Conservation (phyloP, 2,113 vertebrate genomes). For the Pseudolaguvia tuberculata region DNA sequence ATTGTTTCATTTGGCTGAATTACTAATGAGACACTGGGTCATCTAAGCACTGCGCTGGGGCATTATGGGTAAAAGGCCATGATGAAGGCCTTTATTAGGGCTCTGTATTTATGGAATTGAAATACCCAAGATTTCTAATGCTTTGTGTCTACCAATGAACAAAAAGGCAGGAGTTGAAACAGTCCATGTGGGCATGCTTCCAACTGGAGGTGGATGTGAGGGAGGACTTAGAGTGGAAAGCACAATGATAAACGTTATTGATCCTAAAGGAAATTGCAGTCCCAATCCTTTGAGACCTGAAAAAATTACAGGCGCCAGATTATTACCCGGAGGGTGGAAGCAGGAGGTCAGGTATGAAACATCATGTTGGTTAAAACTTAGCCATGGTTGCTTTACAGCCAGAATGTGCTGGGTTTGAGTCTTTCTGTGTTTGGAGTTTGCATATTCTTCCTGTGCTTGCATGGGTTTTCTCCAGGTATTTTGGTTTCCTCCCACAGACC, state of each 20-base stretch:
- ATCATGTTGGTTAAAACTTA: neutral
- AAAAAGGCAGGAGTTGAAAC: neutral
- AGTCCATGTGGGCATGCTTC: neutral
- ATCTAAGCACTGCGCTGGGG: neutral
- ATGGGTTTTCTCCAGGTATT: too few relatives aligned
- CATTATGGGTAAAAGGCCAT: neutral
- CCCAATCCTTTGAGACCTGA: neutral
- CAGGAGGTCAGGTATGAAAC: neutral
- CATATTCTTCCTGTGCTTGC: too few relatives aligned
- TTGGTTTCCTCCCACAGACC: too few relatives aligned
- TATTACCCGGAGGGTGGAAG: neutral
- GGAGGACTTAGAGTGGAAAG: neutral
- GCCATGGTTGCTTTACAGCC: too few relatives aligned
- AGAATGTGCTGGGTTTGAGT: too few relatives aligned
- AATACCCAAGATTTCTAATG: neutral
- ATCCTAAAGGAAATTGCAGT: neutral
- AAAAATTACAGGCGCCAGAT: neutral
- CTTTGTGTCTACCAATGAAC: neutral
- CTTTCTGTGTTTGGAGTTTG: too few relatives aligned
- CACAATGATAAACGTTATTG: conserved; percentile 1
- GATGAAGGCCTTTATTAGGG: neutral
- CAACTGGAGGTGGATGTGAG: neutral
- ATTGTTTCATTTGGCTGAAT: neutral
- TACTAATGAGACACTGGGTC: neutral
- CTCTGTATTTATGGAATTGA: neutral